phyloP scores from a whole-genome alignment of 2,888 invertebrate genomes.

The Ferrisia virgata region DNA sequence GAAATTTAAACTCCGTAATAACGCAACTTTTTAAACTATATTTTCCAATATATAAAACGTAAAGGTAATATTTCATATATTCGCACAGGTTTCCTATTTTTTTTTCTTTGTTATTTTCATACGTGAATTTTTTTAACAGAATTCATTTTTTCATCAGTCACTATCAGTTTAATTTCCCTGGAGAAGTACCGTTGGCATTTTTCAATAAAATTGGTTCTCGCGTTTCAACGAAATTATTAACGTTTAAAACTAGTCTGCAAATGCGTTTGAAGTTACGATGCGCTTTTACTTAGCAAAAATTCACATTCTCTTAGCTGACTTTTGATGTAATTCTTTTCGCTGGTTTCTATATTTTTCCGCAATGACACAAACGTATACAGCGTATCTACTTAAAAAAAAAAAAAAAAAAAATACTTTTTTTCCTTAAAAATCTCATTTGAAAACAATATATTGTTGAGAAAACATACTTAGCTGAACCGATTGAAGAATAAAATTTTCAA shows the following conservation, averaged over 20 bases:
- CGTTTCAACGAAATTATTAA: not conserved
- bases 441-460: too few relatives aligned
- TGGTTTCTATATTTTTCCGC: too few relatives aligned
- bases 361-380: too few relatives aligned
- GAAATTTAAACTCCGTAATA: constrained; percentile 28
- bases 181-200: constrained; percentile 8
- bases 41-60: not conserved
- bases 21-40: constrained; percentile 25
- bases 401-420: too few relatives aligned
- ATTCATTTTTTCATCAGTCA: constrained; percentile 30
- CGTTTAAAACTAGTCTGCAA: not conserved
- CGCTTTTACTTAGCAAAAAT: too few relatives aligned
- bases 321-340: too few relatives aligned
- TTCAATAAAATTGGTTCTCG: constrained; percentile 27
- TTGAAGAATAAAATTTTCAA: too few relatives aligned
- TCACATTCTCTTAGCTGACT: too few relatives aligned
- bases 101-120: constrained; percentile 24
- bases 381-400: too few relatives aligned
- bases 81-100: constrained; percentile 22
- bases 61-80: constrained; percentile 16
- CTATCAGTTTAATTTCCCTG: constrained; percentile 20
- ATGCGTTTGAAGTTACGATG: not conserved
- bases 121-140: not conserved
- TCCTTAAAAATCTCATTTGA: too few relatives aligned
- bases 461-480: too few relatives aligned